Conservation (phyloP, 1,140 invertebrate genomes). For the Papilio dardanus region DNA sequence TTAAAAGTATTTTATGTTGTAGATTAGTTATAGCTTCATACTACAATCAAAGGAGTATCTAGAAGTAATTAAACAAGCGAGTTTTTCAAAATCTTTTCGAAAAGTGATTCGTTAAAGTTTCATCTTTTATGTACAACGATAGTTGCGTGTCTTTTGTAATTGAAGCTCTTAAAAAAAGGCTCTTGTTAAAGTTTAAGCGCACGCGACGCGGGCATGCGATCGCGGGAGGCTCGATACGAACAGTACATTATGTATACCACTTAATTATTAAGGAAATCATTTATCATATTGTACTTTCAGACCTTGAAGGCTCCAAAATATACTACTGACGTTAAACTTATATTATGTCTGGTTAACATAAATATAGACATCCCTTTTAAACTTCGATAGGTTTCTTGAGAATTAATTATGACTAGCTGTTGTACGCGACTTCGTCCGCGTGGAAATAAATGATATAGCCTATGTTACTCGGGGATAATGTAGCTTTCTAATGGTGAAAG, state of each 20-base stretch:
- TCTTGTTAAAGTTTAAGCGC: constrained; percentile 20
- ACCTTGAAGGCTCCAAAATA: neutral
- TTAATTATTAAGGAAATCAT: constrained; percentile 14
- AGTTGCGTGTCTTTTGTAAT: constrained; percentile 25
- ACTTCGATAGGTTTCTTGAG: no score
- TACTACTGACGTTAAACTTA: neutral
- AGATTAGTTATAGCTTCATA: no score
- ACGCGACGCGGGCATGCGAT: constrained; percentile 18
- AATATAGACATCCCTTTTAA: no score
- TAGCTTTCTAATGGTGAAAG: no score
- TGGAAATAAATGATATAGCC: no score
- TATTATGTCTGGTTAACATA: no score
- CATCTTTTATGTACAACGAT: constrained; percentile 14
- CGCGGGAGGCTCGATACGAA: neutral
- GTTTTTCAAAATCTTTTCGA: neutral
- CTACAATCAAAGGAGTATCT: neutral
- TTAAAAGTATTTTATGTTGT: no score
- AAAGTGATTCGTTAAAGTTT: constrained; percentile 14
- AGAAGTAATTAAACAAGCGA: neutral
- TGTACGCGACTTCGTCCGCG: no score
- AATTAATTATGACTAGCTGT: no score
- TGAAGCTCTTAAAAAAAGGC: constrained; percentile 23
- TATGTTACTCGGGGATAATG: no score
- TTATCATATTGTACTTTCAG: neutral
- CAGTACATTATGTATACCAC: neutral